Conservation (phyloP, 2,797 vertebrate species). For the Otolemur crassicaudatus region DNA sequence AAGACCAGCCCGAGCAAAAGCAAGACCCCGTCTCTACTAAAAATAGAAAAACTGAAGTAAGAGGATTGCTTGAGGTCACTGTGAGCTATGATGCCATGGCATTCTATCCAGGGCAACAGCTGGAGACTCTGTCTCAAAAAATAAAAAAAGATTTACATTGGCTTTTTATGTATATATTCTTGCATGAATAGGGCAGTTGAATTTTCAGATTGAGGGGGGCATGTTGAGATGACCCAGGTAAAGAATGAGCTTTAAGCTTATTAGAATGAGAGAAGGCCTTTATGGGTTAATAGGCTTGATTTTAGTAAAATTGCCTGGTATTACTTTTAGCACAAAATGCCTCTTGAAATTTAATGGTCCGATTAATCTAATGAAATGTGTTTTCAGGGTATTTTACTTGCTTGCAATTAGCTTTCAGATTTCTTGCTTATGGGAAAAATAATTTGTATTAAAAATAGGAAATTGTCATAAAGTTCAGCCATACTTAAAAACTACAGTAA, state of each 20-base stretch:
- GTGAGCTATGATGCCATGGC: too few relatives aligned
- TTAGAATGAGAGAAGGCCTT: not conserved
- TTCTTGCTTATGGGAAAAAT: conserved; percentile 38
- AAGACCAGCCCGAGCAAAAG: too few relatives aligned
- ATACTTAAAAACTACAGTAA: not conserved
- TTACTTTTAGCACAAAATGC: not conserved
- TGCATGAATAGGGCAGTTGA: not conserved
- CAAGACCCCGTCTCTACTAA: too few relatives aligned
- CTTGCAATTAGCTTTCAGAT: not conserved
- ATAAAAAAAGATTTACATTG: not conserved
- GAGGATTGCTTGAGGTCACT: too few relatives aligned
- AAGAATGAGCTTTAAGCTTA: not conserved
- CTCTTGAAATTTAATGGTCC: not conserved
- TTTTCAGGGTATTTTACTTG: conserved; percentile 1
- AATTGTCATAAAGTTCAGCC: not conserved
- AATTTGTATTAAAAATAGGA: conserved; percentile 5
- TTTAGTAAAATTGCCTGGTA: not conserved
- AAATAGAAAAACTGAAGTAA: too few relatives aligned
- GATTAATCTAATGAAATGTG: not conserved
- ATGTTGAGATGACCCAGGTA: not conserved
- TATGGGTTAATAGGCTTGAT: not conserved
- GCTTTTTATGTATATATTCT: not conserved
- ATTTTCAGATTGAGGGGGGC: not conserved
- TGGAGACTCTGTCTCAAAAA: too few relatives aligned
- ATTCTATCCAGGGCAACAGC: too few relatives aligned